A percentile compares a stretch with the other conserved stretches of the same genome.
Conservation (phyloP, 2,888 invertebrate species). For the Agrotis segetum region DNA sequence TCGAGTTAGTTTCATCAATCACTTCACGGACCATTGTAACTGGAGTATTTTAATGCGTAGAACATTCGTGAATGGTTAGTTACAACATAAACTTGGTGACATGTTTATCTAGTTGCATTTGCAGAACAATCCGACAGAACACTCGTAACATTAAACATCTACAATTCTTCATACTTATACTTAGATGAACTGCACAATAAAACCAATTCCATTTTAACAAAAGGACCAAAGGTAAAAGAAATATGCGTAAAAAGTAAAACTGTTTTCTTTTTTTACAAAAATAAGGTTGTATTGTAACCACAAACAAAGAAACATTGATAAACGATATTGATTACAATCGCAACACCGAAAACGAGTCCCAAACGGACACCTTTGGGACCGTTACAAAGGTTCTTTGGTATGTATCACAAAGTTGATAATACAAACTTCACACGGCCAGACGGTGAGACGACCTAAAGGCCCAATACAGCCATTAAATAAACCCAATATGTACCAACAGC, state of each 20-base stretch:
- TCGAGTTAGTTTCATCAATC: conserved; percentile 54
- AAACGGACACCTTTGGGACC: conserved; percentile 46
- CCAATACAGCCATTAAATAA: conserved; percentile 70
- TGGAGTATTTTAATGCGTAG: conserved; percentile 48
- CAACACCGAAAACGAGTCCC: conserved; percentile 38
- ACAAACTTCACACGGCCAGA: conserved; percentile 65
- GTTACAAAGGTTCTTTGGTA: conserved; percentile 60
- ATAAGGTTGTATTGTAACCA: conserved; percentile 20
- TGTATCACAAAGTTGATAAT: conserved; percentile 67
- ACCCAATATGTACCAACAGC: conserved; percentile 73
- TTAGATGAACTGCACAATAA: neutral
- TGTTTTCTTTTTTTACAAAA: neutral
- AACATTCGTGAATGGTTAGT: conserved; percentile 36
- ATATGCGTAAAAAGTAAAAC: neutral
- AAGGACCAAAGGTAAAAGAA: neutral
- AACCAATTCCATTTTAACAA: neutral
- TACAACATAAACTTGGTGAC: conserved; percentile 38
- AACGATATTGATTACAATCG: conserved; percentile 45
- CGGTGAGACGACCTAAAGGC: conserved; percentile 50
- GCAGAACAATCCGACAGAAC: conserved; percentile 10
- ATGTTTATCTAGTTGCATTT: conserved; percentile 25
- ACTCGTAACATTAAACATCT: conserved; percentile 6
- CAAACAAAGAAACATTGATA: conserved; percentile 44
- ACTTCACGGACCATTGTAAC: conserved; percentile 49
- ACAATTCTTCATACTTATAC: no score